These are phyloP conservation scores for Patella caerulea DNA, from an alignment of 2,888 invertebrate genomes.

Conservation along the genomic window DNA sequence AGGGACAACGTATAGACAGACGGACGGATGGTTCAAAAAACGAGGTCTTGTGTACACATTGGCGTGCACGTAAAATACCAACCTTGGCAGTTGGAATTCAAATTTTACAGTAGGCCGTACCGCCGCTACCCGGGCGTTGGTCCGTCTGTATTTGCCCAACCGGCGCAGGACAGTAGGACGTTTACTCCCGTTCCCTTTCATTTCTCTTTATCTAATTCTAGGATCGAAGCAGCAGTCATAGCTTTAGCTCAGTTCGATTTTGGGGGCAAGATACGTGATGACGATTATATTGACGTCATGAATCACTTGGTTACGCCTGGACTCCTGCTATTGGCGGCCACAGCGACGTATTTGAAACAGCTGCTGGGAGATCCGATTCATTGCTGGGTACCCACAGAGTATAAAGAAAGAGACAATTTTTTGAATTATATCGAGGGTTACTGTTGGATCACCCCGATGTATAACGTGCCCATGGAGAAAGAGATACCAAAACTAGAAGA, in stretches of 20 bases:
- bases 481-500: neutral
- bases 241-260: neutral
- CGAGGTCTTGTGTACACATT: too few relatives aligned
- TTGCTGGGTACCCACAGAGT: neutral
- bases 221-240: neutral
- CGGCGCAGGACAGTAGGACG: too few relatives aligned
- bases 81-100: too few relatives aligned
- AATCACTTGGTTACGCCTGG: neutral
- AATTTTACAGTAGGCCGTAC: too few relatives aligned
- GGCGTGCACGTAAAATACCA: too few relatives aligned
- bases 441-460: conserved; percentile 5
- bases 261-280: neutral
- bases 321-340: neutral
- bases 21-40: too few relatives aligned
- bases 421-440: neutral
- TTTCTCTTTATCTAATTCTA: neutral
- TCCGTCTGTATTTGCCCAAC: too few relatives aligned
- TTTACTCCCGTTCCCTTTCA: too few relatives aligned
- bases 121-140: too few relatives aligned
- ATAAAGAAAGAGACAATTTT: neutral
- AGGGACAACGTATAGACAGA: too few relatives aligned
- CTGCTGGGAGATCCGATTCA: neutral
- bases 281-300: neutral
- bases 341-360: conserved; percentile 3
- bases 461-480: neutral